Conservation (phyloP, 2,113 vertebrate genomes). For the Montifringilla adamsi region DNA sequence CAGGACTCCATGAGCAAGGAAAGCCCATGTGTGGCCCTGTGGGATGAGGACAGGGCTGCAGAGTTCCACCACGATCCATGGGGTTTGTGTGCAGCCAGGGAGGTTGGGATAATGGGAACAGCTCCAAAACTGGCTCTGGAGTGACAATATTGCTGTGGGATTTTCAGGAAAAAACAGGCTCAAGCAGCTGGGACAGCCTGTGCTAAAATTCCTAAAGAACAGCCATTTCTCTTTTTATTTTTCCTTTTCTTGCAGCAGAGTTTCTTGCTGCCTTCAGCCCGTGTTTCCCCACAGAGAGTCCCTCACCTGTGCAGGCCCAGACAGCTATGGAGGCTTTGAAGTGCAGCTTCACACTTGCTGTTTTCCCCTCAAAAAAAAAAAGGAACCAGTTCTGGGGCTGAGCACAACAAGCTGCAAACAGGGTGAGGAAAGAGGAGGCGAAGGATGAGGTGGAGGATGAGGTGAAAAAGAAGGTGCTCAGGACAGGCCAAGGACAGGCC, state of each 20-base stretch:
- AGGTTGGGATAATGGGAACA: background rate
- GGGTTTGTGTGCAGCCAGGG: background rate
- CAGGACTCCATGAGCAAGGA: accelerated
- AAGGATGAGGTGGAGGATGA: background rate
- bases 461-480: background rate
- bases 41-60: background rate
- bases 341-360: background rate
- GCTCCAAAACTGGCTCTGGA: background rate
- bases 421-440: background rate
- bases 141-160: accelerated
- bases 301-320: background rate
- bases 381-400: background rate
- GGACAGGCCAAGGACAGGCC: background rate
- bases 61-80: background rate
- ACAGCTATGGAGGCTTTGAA: background rate
- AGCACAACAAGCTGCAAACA: background rate
- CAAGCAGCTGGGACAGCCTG: background rate
- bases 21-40: background rate
- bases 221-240: background rate
- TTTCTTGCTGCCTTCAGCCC: background rate
- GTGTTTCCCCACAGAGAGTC: background rate
- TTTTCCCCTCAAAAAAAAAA: background rate
- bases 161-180: background rate
- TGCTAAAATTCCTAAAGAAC: background rate
- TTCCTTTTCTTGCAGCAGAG: background rate